phyloP scores from a whole-genome alignment of 2,113 vertebrate species.

The Tetraodon nigroviridis region DNA sequence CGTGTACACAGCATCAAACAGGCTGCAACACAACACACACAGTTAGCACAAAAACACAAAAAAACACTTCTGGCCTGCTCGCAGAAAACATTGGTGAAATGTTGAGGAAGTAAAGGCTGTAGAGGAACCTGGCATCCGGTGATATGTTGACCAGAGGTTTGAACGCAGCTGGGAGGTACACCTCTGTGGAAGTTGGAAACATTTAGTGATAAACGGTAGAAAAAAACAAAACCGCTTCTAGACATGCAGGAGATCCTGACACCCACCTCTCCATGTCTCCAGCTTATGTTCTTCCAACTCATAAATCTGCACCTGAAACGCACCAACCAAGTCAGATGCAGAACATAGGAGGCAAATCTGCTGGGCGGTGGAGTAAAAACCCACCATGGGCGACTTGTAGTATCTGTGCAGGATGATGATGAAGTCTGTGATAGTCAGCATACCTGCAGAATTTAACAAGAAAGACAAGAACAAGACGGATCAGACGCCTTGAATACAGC shows the following conservation, averaged over 20 bases:
- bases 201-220: too few species aligned
- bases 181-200: slow-evolving; percentile 72
- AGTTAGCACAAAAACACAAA: slow-evolving; percentile 1
- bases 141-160: slow-evolving; percentile 99
- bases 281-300: slow-evolving; percentile 98
- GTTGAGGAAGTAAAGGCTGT: neutral
- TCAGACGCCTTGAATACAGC: neutral
- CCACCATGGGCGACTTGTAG: slow-evolving; percentile 97
- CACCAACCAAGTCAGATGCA: slow-evolving; percentile 18
- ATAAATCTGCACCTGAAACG: slow-evolving; percentile 93
- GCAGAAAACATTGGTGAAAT: neutral
- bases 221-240: too few species aligned
- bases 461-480: neutral
- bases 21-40: slow-evolving; percentile 68
- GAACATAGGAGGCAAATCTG: neutral
- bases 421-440: slow-evolving; percentile 99
- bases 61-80: neutral
- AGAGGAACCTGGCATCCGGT: slow-evolving; percentile 90
- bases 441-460: slow-evolving; percentile 74
- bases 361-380: slow-evolving; percentile 9
- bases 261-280: slow-evolving; percentile 94
- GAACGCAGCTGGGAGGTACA: slow-evolving; percentile 98
- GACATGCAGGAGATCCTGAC: neutral
- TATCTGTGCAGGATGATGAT: slow-evolving; percentile 99
- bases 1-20: slow-evolving; percentile 96